Evolutionary conservation across 2,797 vertebrate genomes (phyloP), one percentile per base, ranked within the genome.

Genomic region (Meda fulgida): DNA sequence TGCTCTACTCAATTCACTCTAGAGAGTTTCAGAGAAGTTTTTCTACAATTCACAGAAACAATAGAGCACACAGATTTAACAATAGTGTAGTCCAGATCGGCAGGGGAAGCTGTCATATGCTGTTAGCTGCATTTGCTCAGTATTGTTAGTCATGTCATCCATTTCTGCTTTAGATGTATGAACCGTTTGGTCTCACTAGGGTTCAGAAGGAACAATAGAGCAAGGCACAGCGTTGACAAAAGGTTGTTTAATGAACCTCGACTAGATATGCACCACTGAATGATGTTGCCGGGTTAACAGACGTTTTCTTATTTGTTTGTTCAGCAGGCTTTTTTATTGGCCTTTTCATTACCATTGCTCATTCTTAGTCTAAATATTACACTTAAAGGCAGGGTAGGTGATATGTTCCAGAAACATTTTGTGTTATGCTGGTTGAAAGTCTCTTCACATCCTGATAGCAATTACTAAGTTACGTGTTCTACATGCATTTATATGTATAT

Each of bases 211-310:
- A 94, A 95, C 93, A 95, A 94, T 93, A 86, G 86, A 87, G 87
- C 66, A 91, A 89, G 86, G 89, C 73, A 84, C 87, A 91, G 91
- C 60, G 19, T 60, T 38, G 91, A 89, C 91, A 92, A 94, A 91
- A 91, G 92, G 92, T 90, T 89, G 89, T 93, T 89, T 93, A 93
- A 93, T 92, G 92, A 94, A 93, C 88, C 92, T 92, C 82, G 84
- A 65, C 90, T 16, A 85, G 90, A 84, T 89, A 86, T 69, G 66
- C 78, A 87, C 85, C 65, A 63, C 78, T 34, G 19, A 40, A 38
- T 4, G 8, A 36, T 40, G 70, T 86, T 81, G 85, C 88, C 87
- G 84, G 53, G 48, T 69, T 2, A 90, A 92, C 93, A 84, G n/a
- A 90, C 83, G 81, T 19, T 89, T 84, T 46, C 77, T 84, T 53